These are phyloP conservation scores for Chloroceryle amazona DNA, from an alignment of 2,797 vertebrate genomes.

Conservation along the genomic window DNA sequence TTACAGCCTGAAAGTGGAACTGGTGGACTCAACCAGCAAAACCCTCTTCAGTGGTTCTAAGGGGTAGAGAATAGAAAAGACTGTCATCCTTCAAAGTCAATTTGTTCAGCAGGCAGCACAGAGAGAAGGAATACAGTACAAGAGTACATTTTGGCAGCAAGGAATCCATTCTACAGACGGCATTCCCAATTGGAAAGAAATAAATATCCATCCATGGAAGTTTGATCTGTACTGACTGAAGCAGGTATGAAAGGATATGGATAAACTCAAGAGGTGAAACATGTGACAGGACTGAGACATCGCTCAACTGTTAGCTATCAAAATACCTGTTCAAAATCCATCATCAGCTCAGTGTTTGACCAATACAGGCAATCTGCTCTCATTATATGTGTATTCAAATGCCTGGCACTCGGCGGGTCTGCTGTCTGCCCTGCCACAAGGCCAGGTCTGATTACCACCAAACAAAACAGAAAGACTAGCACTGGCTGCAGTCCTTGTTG, in stretches of 20 bases:
- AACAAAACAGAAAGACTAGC: slow-evolving; percentile 7
- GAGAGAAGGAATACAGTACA: neutral
- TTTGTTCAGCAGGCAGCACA: neutral
- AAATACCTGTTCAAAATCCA: neutral
- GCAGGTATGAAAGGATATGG: neutral
- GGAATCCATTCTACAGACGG: neutral
- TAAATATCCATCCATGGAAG: neutral
- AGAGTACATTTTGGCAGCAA: neutral
- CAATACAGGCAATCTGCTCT: neutral
- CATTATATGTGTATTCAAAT: neutral
- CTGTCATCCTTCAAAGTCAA: neutral
- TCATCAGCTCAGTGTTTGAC: neutral
- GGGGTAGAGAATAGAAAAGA: neutral
- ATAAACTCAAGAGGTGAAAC: neutral
- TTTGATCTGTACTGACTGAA: neutral
- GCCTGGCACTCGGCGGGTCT: neutral
- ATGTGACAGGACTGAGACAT: neutral
- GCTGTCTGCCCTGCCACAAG: neutral
- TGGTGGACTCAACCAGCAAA: neutral
- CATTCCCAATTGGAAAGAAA: neutral
- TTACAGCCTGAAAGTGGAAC: neutral
- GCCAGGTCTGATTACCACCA: neutral
- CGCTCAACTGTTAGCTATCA: neutral
- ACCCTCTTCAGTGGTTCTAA: neutral
- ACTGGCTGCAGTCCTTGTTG: neutral